These are phyloP conservation scores for Diuraphis noxia DNA, from an alignment of 1,140 invertebrate genomes.

Conservation along the genomic window DNA sequence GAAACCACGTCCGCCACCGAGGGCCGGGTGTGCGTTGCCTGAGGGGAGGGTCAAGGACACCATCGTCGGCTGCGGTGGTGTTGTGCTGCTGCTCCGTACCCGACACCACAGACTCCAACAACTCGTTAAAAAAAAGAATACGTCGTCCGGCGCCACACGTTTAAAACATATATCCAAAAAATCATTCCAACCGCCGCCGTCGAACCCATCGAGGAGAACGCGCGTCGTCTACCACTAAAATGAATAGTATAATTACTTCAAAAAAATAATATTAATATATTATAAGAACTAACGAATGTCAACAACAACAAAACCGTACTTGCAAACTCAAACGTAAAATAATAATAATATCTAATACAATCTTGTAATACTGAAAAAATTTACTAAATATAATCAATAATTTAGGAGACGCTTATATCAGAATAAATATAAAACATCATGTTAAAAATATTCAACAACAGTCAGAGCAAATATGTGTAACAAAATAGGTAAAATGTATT, in stretches of 20 bases:
- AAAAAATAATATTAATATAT: neutral
- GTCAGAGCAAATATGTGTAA: no score
- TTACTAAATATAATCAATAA: neutral
- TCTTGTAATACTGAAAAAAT: neutral
- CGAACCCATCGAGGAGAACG: neutral
- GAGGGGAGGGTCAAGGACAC: slow-evolving; percentile 52
- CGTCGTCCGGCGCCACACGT: slow-evolving; percentile 39
- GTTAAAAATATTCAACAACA: no score
- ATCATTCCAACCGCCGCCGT: neutral
- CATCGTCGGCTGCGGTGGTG: neutral
- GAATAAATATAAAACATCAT: neutral
- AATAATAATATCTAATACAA: neutral
- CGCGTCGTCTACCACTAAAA: neutral
- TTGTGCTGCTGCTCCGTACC: neutral
- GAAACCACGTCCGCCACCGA: slow-evolving; percentile 41
- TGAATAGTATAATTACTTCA: neutral
- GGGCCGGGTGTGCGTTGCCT: neutral
- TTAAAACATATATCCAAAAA: slow-evolving; percentile 1
- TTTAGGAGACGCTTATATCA: neutral
- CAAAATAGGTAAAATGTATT: no score
- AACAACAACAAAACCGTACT: neutral
- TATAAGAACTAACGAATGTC: neutral
- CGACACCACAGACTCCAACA: slow-evolving; percentile 31
- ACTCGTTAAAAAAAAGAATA: slow-evolving; percentile 43
- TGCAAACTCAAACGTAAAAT: neutral